A percentile compares a stretch with the other conserved stretches of the same genome.
Conservation (phyloP, 2,888 invertebrate genomes). For the Lapara coniferarum region DNA sequence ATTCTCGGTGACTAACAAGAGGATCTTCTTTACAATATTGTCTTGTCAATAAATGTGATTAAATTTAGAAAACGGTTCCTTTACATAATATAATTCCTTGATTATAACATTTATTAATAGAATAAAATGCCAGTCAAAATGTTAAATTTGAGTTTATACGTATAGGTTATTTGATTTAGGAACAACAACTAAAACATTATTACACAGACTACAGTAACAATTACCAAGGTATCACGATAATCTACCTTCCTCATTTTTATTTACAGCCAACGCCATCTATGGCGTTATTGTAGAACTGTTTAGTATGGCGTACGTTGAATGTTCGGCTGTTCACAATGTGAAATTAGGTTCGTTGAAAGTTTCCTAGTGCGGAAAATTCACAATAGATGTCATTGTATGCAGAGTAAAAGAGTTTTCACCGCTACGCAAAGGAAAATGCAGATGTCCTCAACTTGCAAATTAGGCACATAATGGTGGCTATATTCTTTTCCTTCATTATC, state of each 20-base stretch:
- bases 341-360: constrained; percentile 6
- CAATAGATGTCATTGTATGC: constrained; percentile 18
- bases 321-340: not conserved
- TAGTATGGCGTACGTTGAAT: not conserved
- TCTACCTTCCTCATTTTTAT: not conserved
- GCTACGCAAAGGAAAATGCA: not conserved
- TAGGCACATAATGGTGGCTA: not conserved
- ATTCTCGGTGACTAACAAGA: too few relatives aligned
- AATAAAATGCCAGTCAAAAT: too few relatives aligned
- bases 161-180: too few relatives aligned
- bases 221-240: not conserved
- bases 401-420: too few relatives aligned
- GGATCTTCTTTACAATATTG: too few relatives aligned
- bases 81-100: too few relatives aligned
- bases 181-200: not conserved
- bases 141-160: too few relatives aligned
- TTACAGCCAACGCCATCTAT: constrained; percentile 19
- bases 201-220: not conserved
- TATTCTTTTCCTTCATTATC: too few relatives aligned
- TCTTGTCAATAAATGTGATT: too few relatives aligned
- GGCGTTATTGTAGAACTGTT: constrained; percentile 12
- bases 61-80: too few relatives aligned
- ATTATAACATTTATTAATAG: too few relatives aligned
- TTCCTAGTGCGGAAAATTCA: not conserved
- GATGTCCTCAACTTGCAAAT: constrained; percentile 5